Percentiles rank a stretch among this genome's conserved stretches.
Conservation (phyloP, 2,888 invertebrate species). For the Drosophila differens region DNA sequence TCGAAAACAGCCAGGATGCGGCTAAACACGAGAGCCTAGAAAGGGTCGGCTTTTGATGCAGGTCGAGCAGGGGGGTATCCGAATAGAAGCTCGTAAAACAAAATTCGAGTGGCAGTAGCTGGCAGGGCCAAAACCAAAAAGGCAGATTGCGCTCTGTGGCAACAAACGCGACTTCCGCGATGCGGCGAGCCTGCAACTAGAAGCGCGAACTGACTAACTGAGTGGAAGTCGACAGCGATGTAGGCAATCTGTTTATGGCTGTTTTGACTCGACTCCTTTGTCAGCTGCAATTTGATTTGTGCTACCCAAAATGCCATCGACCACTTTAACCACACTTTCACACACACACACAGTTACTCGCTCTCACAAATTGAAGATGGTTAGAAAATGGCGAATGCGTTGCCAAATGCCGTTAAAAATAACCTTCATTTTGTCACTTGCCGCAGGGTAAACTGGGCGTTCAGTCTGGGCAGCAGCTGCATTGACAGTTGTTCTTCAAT, state of each 20-base stretch:
- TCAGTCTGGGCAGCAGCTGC: slow-evolving; percentile 26
- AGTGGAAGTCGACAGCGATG: slow-evolving; percentile 36
- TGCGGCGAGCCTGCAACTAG: slow-evolving; percentile 38
- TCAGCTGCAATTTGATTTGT: slow-evolving; percentile 52
- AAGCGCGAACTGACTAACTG: slow-evolving; percentile 9
- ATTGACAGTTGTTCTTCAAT: slow-evolving; percentile 28
- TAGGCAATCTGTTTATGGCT: slow-evolving; percentile 64
- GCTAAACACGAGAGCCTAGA: slow-evolving; percentile 64
- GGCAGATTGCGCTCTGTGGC: slow-evolving; percentile 65
- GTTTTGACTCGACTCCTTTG: slow-evolving; percentile 57
- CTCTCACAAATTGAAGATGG: slow-evolving; percentile 18
- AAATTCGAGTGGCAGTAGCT: slow-evolving; percentile 72
- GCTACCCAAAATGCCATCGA: slow-evolving; percentile 23
- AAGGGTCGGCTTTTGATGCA: neutral
- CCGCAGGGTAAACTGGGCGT: slow-evolving; percentile 15
- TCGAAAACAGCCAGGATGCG: slow-evolving; percentile 71
- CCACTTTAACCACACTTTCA: slow-evolving; percentile 25
- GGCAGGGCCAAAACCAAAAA: slow-evolving; percentile 42
- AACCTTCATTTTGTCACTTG: slow-evolving; percentile 55
- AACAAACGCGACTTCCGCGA: slow-evolving; percentile 71
- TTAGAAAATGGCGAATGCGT: slow-evolving; percentile 21
- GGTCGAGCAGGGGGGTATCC: slow-evolving; percentile 14
- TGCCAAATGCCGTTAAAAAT: slow-evolving; percentile 50
- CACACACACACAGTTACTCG: slow-evolving; percentile 2
- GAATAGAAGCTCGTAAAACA: slow-evolving; percentile 68